phyloP scores from a whole-genome alignment of 2,888 invertebrate species.

The Hemistola chrysoprasaria region DNA sequence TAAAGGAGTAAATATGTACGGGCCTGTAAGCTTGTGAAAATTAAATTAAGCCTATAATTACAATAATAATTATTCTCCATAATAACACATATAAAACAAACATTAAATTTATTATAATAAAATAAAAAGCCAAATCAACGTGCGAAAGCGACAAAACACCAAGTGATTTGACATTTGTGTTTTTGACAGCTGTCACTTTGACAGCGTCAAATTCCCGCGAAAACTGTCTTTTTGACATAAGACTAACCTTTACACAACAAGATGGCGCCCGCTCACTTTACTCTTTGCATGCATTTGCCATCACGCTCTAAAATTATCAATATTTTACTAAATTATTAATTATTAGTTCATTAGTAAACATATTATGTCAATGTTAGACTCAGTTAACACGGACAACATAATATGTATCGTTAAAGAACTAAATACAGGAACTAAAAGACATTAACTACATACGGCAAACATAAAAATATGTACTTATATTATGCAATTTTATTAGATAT shows the following conservation, averaged over 20 bases:
- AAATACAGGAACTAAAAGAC: conserved; percentile 2
- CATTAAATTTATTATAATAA: background rate
- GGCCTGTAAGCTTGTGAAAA: too few species aligned
- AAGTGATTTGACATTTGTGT: conserved; percentile 22
- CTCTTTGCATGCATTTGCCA: conserved; percentile 73
- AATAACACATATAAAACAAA: background rate
- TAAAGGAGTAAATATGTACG: too few species aligned
- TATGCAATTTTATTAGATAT: too few species aligned
- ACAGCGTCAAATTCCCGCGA: conserved; percentile 24
- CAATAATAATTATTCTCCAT: background rate
- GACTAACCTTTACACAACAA: conserved; percentile 73
- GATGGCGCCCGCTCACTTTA: conserved; percentile 68
- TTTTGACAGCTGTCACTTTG: conserved; percentile 40
- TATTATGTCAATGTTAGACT: conserved; percentile 7
- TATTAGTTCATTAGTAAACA: conserved; percentile 28
- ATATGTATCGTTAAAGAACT: background rate
- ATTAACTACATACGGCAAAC: conserved; percentile 17
- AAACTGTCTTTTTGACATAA: conserved; percentile 53
- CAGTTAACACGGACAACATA: conserved; percentile 3
- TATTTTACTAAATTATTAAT: conserved; percentile 27
- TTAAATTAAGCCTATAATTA: too few species aligned
- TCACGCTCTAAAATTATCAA: conserved; percentile 77
- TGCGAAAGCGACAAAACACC: conserved; percentile 35
- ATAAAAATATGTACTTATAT: conserved; percentile 5
- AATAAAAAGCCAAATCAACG: conserved; percentile 2